Evolutionary conservation across 2,113 vertebrate species (phyloP).

Genomic region (Passer montanus): DNA sequence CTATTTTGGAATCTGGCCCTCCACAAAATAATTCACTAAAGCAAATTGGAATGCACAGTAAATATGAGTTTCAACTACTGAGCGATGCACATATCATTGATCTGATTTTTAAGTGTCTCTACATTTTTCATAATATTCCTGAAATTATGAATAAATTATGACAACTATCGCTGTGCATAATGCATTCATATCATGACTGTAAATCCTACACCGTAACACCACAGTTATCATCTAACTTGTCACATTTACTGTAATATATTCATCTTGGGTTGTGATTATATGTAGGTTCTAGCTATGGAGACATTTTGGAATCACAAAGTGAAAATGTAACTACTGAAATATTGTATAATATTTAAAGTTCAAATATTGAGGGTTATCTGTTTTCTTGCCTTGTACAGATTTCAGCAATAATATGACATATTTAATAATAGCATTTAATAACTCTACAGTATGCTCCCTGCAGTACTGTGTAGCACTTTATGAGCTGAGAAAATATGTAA

Average conservation of each 20-base stretch:
- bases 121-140: not conserved
- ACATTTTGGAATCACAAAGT: not conserved
- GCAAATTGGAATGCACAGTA: not conserved
- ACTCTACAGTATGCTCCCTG: not conserved
- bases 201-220: not conserved
- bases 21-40: not conserved
- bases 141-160: constrained; percentile 21
- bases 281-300: not conserved
- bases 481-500: not conserved
- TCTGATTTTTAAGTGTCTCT: not conserved
- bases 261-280: not conserved
- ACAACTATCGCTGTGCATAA: not conserved
- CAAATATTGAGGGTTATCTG: not conserved
- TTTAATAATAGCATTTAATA: constrained; percentile 14
- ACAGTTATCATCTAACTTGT: not conserved
- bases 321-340: not conserved
- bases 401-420: not conserved
- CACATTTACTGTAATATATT: constrained; percentile 5
- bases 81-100: not conserved
- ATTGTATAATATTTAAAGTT: not conserved
- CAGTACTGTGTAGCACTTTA: not conserved
- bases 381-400: not conserved
- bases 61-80: not conserved
- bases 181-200: not conserved
- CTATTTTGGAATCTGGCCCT: not conserved